Evolutionary conservation across 2,113 vertebrate species (phyloP).

Genomic region (Rhinolophus ferrumequinum): DNA sequence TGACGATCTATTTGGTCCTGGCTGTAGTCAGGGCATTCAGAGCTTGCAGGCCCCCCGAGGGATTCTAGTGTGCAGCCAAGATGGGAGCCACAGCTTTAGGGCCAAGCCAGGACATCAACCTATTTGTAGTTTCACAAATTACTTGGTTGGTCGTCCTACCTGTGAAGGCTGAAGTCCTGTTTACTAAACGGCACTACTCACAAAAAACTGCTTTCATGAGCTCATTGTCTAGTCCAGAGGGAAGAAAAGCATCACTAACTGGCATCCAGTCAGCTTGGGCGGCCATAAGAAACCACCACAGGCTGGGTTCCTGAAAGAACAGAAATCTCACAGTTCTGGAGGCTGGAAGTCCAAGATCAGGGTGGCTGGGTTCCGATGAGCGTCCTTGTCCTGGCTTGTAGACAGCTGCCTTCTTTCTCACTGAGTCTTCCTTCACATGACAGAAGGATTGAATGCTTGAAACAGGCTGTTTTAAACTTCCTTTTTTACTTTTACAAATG

Average conservation of each 20-base stretch:
- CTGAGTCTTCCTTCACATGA: neutral
- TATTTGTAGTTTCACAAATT: neutral
- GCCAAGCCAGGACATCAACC: accelerated
- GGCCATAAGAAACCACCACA: accelerated
- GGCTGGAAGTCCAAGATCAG: neutral
- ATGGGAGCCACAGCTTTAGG: neutral
- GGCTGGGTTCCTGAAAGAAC: neutral
- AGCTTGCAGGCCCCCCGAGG: neutral
- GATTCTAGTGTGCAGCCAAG: neutral
- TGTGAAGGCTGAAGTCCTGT: neutral
- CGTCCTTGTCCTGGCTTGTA: no score
- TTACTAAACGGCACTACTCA: neutral
- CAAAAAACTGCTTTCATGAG: neutral
- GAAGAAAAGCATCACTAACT: neutral
- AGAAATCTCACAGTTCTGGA: neutral
- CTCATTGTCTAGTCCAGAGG: neutral
- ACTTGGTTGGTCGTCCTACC: neutral
- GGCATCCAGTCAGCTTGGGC: neutral
- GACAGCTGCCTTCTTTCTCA: neutral
- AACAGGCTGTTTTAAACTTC: neutral
- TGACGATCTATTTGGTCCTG: no score
- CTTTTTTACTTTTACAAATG: neutral
- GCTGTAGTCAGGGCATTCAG: neutral
- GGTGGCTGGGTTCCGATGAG: no score
- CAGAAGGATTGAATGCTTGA: neutral